A percentile compares a stretch with the other conserved stretches of the same genome.
These are phyloP conservation scores for Acropora tenuis DNA, from an alignment of 64 coral and sea anemone genomes.

Conservation along the genomic window DNA sequence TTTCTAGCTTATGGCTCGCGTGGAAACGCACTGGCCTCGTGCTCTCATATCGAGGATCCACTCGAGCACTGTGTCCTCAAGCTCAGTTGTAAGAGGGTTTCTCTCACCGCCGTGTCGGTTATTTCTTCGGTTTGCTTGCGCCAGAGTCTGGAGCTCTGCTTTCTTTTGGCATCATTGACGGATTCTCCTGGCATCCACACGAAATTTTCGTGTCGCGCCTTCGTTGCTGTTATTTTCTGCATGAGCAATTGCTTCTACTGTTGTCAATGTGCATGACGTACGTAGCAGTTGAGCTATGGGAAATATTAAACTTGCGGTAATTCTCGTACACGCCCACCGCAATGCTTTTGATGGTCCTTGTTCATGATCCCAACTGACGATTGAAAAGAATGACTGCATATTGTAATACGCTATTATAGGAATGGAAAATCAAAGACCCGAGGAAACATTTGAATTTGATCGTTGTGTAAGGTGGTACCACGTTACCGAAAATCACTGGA, in stretches of 20 bases:
- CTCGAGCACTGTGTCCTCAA: slow-evolving; percentile 50
- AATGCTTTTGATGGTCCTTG: too few relatives aligned
- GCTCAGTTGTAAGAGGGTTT: slow-evolving; percentile 44
- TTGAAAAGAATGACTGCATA: too few relatives aligned
- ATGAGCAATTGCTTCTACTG: slow-evolving; percentile 48
- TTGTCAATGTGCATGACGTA: too few relatives aligned
- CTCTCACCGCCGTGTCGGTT: slow-evolving; percentile 56
- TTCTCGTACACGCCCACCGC: too few relatives aligned
- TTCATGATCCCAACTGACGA: slow-evolving; percentile 46
- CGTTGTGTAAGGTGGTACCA: too few relatives aligned
- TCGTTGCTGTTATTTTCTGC: slow-evolving; percentile 43
- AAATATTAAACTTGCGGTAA: too few relatives aligned
- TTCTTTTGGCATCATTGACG: slow-evolving; percentile 57
- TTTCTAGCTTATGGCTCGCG: slow-evolving; percentile 36
- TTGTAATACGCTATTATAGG: too few relatives aligned
- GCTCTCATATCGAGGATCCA: slow-evolving; percentile 47
- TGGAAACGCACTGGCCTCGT: slow-evolving; percentile 52
- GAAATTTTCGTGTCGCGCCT: slow-evolving; percentile 53
- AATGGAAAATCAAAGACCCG: too few relatives aligned
- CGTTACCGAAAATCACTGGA: slow-evolving; percentile 62
- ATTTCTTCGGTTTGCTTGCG: slow-evolving; percentile 53
- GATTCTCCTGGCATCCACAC: slow-evolving; percentile 62
- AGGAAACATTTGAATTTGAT: too few relatives aligned
- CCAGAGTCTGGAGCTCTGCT: slow-evolving; percentile 36
- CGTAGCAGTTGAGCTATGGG: too few relatives aligned